Base-by-base conservation (phyloP, 2,888 invertebrate species). In the Erynnis tages region DNA sequence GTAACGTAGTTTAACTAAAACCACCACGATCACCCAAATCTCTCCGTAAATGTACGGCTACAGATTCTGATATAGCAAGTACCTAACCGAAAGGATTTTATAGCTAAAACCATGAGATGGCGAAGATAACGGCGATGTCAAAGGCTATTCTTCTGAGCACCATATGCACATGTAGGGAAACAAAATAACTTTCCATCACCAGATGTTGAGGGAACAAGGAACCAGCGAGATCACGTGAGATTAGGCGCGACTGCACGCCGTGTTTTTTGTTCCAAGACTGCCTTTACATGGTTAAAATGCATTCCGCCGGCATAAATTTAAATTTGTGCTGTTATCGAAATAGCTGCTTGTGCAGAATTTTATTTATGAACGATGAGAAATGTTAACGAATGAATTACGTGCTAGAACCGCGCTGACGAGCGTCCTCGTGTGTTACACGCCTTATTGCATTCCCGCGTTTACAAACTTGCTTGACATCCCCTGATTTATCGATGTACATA, bases 301-400 rank as follows among this genome's bases (percentile, higher is more conserved):
- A 82, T 78, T 73, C 79, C 73, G 65, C 69, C 70, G 66, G 76
- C 79, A 82, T 86, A 83, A 84, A 86, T 85, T 85, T 81, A 79
- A 86, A 84, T 84, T 85, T 79, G 73, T 73, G 66, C 69, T 74
- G 76, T 80, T 86, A 86, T 86, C 86, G 76, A 84, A 86, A 85
- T 84, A 80, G 80, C 61, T 55, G 59, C 50, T 56, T 50, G 82
- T 79, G 74, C 69, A 68, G 71, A 79, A 83, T 82, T 62, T 61
- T 60, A 61, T 65, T 85, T 84, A 85, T 79, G 79, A 74, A 69
- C 73, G 58, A 60, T 66, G 67, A 71, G 77, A 78, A 66, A 77
- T 79, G 76, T 76, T 66, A 66, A 65, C 63, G 76, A 73, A 79
- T 82, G 76, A 79, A 67, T 69, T 76, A 81, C 78, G 44, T 45